Base-by-base conservation (phyloP, 1,140 invertebrate species). In the Orius insidiosus region DNA sequence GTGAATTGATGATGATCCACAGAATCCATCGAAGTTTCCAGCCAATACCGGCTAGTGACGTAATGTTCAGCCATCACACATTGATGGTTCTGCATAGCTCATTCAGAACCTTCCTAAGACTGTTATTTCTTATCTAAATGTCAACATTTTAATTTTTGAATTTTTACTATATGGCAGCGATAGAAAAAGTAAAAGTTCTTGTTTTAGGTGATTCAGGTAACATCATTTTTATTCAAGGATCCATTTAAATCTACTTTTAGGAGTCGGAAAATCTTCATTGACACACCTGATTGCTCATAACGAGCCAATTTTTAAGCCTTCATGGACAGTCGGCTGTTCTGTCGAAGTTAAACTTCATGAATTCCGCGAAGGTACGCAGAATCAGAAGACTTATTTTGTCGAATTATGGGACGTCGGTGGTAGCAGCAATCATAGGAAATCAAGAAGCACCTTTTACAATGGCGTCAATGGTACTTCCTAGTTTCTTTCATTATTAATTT, bases 381-480 rank as follows among this genome's bases (percentile, higher is more conserved):
- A 75, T 42, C 89, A 97, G 59, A 81, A 81, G 53, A 81, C 81
- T 16, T 96, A 84, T 66, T 95, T 95, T 64, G 71, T 97, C 34
- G 93, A 97, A 67, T 67, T 97, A 15, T 97, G 90, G 80, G 94
- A 98, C 61, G 74, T 97, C 49, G 94, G 93, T 11, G 93, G 93
- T 10, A 93, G 87, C 52, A 77, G 82, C 54, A 85, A 75, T 57
- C 93, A 97, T 62, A 75, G 80, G 59, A 93, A 93, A 63, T 83
- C 87, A 10, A 70, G 93, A 59, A 73, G 78, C 52, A 85, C 96
- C 10, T 97, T 97, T 65, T 96, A 96, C 60, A 78, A 82, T 59
- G 78, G 83, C 31, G 82, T 85, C 50, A 84, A 97, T 71, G 94
- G 93, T 82, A 68, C 56, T 46, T 55, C 2, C 6, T 58, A n/a